Evolutionary conservation across 2,888 invertebrate genomes (phyloP).

Genomic region (Andrena praecox): DNA sequence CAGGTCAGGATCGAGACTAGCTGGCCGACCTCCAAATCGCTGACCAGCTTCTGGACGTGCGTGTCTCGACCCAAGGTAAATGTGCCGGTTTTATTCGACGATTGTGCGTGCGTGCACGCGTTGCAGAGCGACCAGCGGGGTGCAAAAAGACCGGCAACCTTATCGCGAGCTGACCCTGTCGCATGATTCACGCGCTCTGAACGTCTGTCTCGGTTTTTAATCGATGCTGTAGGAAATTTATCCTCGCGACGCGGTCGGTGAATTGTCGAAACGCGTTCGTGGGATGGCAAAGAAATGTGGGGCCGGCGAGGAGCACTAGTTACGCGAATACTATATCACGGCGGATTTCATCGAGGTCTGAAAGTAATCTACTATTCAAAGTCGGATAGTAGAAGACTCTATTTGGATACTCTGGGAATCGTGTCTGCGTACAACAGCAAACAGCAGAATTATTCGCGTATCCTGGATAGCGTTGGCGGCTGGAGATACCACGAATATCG

Average conservation of each 20-base stretch:
- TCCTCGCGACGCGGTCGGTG: background rate
- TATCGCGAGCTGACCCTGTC: slow-evolving; percentile 9
- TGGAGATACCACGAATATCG: slow-evolving; percentile 44
- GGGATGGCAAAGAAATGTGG: background rate
- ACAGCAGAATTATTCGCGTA: slow-evolving; percentile 29
- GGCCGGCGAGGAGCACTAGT: too few relatives aligned
- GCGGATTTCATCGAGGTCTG: too few relatives aligned
- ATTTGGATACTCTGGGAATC: slow-evolving; percentile 1
- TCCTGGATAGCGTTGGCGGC: slow-evolving; percentile 19
- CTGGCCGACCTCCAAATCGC: slow-evolving; percentile 71
- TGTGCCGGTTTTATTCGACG: slow-evolving; percentile 32
- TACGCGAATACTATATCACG: too few relatives aligned
- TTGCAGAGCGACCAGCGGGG: background rate
- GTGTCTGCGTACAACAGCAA: background rate
- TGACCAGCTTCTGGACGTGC: slow-evolving; percentile 63
- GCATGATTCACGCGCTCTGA: slow-evolving; percentile 7
- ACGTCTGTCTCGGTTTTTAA: background rate
- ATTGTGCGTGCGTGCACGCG: background rate
- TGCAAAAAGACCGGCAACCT: slow-evolving; percentile 7
- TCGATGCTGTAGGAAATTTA: background rate
- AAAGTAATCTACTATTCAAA: background rate
- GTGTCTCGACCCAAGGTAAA: slow-evolving; percentile 64
- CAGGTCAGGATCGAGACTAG: slow-evolving; percentile 66
- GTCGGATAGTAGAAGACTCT: background rate
- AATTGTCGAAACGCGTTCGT: background rate